A percentile compares a stretch with the other conserved stretches of the same genome.
Conservation (phyloP, 1,140 invertebrate species). For the Drosophila parvula region DNA sequence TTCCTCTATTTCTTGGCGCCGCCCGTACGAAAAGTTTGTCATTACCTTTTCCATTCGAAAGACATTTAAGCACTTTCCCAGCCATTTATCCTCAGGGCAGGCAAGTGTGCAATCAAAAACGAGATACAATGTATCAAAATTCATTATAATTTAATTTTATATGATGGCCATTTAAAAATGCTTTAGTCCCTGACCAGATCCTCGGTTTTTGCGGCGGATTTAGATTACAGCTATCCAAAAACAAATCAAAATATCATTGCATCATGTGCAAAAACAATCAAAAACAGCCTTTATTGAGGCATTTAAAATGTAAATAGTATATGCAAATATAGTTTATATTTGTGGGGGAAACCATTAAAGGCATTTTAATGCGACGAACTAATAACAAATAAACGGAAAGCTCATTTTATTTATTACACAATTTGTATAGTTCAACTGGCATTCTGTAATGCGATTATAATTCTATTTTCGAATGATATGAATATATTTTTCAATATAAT, state of each 20-base stretch:
- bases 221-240: background rate
- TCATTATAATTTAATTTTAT: slow-evolving; percentile 28
- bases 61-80: slow-evolving; percentile 21
- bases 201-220: background rate
- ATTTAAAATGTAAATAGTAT: slow-evolving; percentile 15
- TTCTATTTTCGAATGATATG: background rate
- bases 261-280: background rate
- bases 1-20: slow-evolving; percentile 31
- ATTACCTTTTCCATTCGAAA: slow-evolving; percentile 25
- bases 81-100: slow-evolving; percentile 4
- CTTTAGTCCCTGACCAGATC: slow-evolving; percentile 13
- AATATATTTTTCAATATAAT: background rate
- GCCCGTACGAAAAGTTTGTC: slow-evolving; percentile 37
- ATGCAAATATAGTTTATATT: slow-evolving; percentile 19
- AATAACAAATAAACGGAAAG: slow-evolving; percentile 7
- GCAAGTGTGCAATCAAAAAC: slow-evolving; percentile 3
- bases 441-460: slow-evolving; percentile 1
- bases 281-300: background rate
- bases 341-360: slow-evolving; percentile 1
- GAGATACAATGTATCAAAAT: slow-evolving; percentile 6
- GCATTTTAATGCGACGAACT: slow-evolving; percentile 3
- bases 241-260: background rate
- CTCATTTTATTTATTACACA: background rate
- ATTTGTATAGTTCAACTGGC: background rate
- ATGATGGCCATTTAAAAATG: slow-evolving; percentile 29